Evolutionary conservation across 2,888 invertebrate species (phyloP), one percentile per base, ranked within the genome.

Genomic region (Pachliopta kotzebuea): DNA sequence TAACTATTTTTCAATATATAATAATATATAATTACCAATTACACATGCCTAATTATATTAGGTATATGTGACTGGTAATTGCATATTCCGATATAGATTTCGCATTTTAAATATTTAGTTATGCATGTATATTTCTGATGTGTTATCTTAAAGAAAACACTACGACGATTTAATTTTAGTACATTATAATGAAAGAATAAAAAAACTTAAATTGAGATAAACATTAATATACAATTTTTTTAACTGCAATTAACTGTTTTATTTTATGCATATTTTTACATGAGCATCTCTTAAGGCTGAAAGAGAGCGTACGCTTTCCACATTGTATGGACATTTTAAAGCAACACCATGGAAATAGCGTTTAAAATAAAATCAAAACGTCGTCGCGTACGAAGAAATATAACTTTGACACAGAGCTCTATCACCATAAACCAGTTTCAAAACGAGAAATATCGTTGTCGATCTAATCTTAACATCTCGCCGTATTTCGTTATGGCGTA

Each of bases 381-480:
- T 58, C 56, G n/a, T 42, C 24, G 45, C 23, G 24, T n/a, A 67
- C 60, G 64, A 62, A 69, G 68, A 75, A 74, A 73, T 73, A 76
- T 74, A 71, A 73, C 74, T 74, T 75, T 76, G 75, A 78, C 78
- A 74, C 72, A 73, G 72, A 65, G 70, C 76, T 72, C 76, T 69
- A 71, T 71, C 70, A 72, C 76, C 73, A 73, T 71, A 74, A 76
- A 79, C 76, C 78, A 75, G 78, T 78, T 79, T 77, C 75, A 74
- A 76, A 79, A 79, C 81, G 81, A 80, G 83, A 80, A 82, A 79
- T 82, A 83, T 86, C 80, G 77, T 80, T 80, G 78, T 71, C 71
- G 79, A 89, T 90, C 87, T 90, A 85, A 88, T 89, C 90, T 83
- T 71, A 66, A 66, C 79, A 88, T 89, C 88, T 85, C 79, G 70